Evolutionary conservation across 2,888 invertebrate species (phyloP), one percentile per base, ranked within the genome.

Genomic region (Liodrosophila aerea): DNA sequence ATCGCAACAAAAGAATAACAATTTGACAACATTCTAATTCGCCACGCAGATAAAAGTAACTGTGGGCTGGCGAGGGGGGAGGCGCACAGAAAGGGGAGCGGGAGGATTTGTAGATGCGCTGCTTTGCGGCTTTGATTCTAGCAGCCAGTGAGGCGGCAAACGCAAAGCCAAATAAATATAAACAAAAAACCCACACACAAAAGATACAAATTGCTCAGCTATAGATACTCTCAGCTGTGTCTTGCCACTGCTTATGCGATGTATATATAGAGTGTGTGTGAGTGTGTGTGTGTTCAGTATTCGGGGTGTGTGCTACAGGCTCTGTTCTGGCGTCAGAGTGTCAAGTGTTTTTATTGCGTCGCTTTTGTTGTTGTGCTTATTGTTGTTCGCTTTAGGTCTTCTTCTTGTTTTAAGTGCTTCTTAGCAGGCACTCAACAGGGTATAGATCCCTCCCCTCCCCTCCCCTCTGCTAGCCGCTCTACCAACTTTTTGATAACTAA

Each of bases 1-100:
- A 61, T 67, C 72, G 71, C 78, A 78, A 85, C 85, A 86, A 80
- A 78, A 84, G 85, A 87, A 86, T 82, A 88, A 87, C 86, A 88
- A 89, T 89, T 89, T 88, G 87, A 89, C 88, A 89, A 88, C 87
- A 86, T 88, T 87, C 85, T 78, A 88, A 89, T 90, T 90, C 88
- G 89, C 81, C 76, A 86, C 85, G 84, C 81, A 83, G 78, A 85
- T 86, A 86, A 88, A 88, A 86, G 73, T 86, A 82, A 86, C 76
- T 68, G 73, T 52, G 46, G n/a, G n/a, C n/a, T n/a, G 5, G 22
- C 22, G 5, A 22, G 5, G 22, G 5, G 22, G n/a, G n/a, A n/a
- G n/a, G n/a, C n/a, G n/a, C n/a, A n/a, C n/a, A 22, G 22, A 22
- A 30, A 41, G 60, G 63, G 36, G 52, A 33, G n/a, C 36, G 73